Conservation (phyloP, 1,140 invertebrate genomes). For the Dendroctonus valens region DNA sequence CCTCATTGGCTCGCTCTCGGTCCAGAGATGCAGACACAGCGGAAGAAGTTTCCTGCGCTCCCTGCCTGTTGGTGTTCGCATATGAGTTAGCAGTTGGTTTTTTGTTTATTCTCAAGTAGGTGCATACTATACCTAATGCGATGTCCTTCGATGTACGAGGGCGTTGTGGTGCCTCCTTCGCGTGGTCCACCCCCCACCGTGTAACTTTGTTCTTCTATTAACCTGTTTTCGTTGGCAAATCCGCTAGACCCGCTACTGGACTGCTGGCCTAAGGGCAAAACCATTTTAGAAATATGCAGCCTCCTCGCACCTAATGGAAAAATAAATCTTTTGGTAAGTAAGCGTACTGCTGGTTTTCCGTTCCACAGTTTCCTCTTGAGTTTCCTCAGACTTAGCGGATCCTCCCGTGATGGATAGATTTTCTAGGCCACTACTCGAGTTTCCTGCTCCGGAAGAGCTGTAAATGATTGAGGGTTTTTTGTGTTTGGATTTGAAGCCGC, state of each 20-base stretch:
- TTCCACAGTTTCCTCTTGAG: not conserved
- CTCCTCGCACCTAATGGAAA: no score
- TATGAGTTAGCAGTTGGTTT: no score
- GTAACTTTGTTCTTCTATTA: slow-evolving; percentile 15
- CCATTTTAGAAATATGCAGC: no score
- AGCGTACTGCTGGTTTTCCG: slow-evolving; percentile 12
- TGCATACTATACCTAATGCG: no score
- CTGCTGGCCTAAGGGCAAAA: not conserved
- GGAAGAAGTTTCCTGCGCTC: no score
- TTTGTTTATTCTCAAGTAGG: no score
- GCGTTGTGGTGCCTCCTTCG: slow-evolving; percentile 15
- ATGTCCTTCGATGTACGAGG: not conserved
- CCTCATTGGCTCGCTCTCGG: slow-evolving; percentile 2
- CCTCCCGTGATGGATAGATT: slow-evolving; percentile 11
- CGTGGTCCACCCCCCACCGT: slow-evolving; percentile 19
- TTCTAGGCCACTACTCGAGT: not conserved
- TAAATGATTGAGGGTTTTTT: slow-evolving; percentile 21
- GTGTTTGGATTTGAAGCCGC: no score
- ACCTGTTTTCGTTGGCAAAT: slow-evolving; percentile 6
- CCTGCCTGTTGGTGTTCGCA: no score
- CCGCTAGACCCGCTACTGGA: slow-evolving; percentile 1
- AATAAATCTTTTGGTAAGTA: not conserved
- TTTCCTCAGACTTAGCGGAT: not conserved
- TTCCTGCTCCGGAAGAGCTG: slow-evolving; percentile 19
- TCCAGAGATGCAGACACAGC: no score